Base-by-base conservation (phyloP, 2,888 invertebrate genomes). In the Myopa testacea region DNA sequence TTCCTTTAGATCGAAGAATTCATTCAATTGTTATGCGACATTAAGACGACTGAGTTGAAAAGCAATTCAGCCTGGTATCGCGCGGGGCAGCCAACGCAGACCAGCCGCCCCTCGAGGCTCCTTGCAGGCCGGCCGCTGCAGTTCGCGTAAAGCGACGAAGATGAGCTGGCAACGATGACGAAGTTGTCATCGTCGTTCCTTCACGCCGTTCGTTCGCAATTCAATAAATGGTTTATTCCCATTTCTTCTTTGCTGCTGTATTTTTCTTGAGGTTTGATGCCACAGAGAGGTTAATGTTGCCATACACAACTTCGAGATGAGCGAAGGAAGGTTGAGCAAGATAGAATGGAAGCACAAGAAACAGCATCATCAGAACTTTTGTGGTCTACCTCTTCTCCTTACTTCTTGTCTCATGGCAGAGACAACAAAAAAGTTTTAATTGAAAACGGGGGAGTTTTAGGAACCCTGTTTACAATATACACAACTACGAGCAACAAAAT, bases 1-100 rank as follows among this genome's bases (percentile, higher is more conserved):
- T 75, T 75, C 60, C 60, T 58, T 40, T 69, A 60, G 58, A 75
- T 75, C 68, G 68, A 75, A 69, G 68, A 45, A 69, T 58, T 45
- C 69, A 60, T 69, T 75, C 45, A 68, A 69, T 75, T 60, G 62
- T 68, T 58, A 60, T 40, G 58, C 75, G 45, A 75, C 68, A 60
- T 60, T 52, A 37, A 67, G 26, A 38, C 50, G 65, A 62, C 68
- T 38, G 60, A 75, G 68, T 40, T 69, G 45, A 60, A 75, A 75
- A 65, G 60, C 69, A 60, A 55, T 26, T 37, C 55, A 50, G 19
- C 50, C 5, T 37, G 12, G 52, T 34, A 63, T 6, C 19, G 34
- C 45, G 19, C 10, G 10, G 10, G 10, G 45, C 60, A 60, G 26
- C 26, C 63, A 37, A 37, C 34, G 60, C 10, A 65, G 38, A 12